Evolutionary conservation across 2,797 vertebrate species (phyloP).

Genomic region (Toxotes lorentzi): DNA sequence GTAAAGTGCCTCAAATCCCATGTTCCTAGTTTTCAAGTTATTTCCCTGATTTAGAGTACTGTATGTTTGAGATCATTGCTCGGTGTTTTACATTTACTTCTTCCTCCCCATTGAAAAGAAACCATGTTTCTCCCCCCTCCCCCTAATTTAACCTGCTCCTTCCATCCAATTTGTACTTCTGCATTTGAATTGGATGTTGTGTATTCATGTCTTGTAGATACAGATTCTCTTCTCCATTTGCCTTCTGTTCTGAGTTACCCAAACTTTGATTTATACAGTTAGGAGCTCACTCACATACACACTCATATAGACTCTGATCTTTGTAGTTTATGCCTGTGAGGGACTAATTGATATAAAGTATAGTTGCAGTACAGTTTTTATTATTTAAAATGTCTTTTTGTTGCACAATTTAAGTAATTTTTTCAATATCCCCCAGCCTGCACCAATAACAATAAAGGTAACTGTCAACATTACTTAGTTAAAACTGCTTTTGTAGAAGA

Average conservation of each 20-base stretch:
- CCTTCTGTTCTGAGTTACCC: conserved; percentile 27
- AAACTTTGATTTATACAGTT: conserved; percentile 24
- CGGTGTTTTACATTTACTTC: neutral
- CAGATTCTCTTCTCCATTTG: conserved; percentile 18
- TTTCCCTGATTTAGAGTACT: conserved; percentile 23
- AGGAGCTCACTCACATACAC: conserved; percentile 10
- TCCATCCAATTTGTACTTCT: neutral
- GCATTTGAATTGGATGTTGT: conserved; percentile 24
- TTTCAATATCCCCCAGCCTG: conserved; percentile 86
- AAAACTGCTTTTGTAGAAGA: conserved; percentile 73
- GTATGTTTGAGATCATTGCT: conserved; percentile 22
- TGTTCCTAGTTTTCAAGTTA: conserved; percentile 29
- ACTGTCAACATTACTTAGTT: conserved; percentile 80
- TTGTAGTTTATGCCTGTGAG: conserved; percentile 33
- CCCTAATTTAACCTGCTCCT: conserved; percentile 18
- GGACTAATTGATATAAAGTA: conserved; percentile 42
- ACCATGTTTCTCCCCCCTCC: conserved; percentile 24
- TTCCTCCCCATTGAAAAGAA: conserved; percentile 5
- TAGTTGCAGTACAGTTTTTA: conserved; percentile 1
- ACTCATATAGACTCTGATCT: conserved; percentile 15
- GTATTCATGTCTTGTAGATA: conserved; percentile 22
- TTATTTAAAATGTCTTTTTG: conserved; percentile 70
- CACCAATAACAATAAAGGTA: conserved; percentile 89
- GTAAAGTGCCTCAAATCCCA: conserved; percentile 49
- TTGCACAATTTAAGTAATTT: conserved; percentile 81